These are phyloP conservation scores for Drosophila crucigera DNA, from an alignment of 2,888 invertebrate genomes.

Conservation along the genomic window DNA sequence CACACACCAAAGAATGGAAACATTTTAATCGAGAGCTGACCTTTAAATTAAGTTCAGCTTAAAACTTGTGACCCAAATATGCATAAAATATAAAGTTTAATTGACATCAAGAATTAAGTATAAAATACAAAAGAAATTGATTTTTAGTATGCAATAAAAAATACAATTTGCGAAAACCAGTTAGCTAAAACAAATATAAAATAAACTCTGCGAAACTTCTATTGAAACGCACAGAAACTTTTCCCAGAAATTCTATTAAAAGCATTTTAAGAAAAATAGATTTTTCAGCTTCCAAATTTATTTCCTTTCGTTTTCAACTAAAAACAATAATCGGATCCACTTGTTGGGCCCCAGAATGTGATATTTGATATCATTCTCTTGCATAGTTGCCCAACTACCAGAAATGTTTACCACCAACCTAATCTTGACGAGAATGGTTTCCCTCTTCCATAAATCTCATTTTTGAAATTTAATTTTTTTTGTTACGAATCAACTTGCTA, in stretches of 20 bases:
- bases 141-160: background rate
- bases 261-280: background rate
- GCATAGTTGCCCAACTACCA: background rate
- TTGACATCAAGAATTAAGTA: background rate
- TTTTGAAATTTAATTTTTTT: background rate
- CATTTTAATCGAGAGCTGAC: constrained; percentile 1
- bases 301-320: background rate
- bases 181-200: background rate
- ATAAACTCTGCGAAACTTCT: background rate
- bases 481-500: background rate
- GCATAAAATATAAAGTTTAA: background rate
- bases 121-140: background rate
- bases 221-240: background rate
- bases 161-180: no score
- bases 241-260: background rate
- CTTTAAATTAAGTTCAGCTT: constrained; percentile 7
- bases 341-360: background rate
- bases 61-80: background rate
- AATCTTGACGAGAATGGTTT: background rate
- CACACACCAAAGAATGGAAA: constrained; percentile 16
- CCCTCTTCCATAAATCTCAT: background rate
- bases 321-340: background rate
- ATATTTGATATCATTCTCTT: background rate
- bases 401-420: background rate
- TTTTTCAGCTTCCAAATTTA: background rate